Percentiles rank a stretch among this genome's conserved stretches.
These are phyloP conservation scores for Drosophila busckii DNA, from an alignment of 1,140 invertebrate genomes.

Conservation along the genomic window DNA sequence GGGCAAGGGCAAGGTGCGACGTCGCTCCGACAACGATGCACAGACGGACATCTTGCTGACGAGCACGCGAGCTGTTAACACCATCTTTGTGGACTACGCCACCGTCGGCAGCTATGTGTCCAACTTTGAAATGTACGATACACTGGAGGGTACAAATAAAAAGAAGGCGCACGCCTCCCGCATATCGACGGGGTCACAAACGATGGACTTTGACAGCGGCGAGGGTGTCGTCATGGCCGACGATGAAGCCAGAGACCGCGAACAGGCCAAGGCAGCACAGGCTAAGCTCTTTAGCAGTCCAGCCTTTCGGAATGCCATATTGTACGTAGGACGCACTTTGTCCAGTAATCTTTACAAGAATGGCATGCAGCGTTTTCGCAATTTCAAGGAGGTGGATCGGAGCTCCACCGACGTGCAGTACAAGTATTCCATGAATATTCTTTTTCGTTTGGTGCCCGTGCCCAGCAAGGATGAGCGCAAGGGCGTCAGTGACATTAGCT, in stretches of 20 bases:
- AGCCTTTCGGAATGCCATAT: conserved; percentile 35
- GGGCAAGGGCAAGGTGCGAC: conserved; percentile 83
- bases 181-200: neutral
- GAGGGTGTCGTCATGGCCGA: conserved; percentile 1
- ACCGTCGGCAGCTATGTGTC: conserved; percentile 83
- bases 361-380: conserved; percentile 56
- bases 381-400: conserved; percentile 79
- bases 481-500: conserved; percentile 82
- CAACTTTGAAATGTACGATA: conserved; percentile 86
- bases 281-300: conserved; percentile 9
- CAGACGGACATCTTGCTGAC: conserved; percentile 82
- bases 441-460: conserved; percentile 82
- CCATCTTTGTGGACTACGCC: conserved; percentile 79
- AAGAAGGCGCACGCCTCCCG: no score
- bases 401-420: conserved; percentile 81
- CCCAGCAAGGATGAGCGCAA: conserved; percentile 45
- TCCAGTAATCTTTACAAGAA: conserved; percentile 43
- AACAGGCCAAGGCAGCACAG: conserved; percentile 4
- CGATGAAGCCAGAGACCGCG: conserved; percentile 9
- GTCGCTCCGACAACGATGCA: conserved; percentile 83
- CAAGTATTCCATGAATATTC: conserved; percentile 82
- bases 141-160: conserved; percentile 38
- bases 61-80: conserved; percentile 82
- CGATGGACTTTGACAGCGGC: neutral
- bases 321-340: conserved; percentile 45